Evolutionary conservation across 2,888 invertebrate genomes (phyloP).

Genomic region (Nebria salina): DNA sequence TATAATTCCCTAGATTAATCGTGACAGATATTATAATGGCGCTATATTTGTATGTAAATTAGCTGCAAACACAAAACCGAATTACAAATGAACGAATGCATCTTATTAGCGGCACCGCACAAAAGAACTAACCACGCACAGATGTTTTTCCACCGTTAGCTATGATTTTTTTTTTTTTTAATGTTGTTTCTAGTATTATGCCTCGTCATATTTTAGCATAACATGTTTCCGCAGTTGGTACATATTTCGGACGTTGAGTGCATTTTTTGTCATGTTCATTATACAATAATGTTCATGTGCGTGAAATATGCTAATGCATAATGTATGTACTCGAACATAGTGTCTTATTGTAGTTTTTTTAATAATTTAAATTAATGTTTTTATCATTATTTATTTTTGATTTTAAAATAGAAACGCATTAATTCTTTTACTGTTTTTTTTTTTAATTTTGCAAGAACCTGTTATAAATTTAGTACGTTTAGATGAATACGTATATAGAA

Average conservation of each 20-base stretch:
- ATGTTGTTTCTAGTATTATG: neutral
- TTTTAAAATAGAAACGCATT: no score
- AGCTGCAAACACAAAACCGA: neutral
- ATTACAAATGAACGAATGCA: neutral
- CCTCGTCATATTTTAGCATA: neutral
- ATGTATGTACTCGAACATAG: neutral
- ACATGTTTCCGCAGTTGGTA: neutral
- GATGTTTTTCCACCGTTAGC: neutral
- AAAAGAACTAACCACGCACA: neutral
- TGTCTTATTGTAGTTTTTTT: neutral
- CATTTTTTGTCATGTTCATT: neutral
- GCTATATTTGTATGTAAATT: neutral
- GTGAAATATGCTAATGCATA: neutral
- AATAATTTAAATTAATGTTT: no score
- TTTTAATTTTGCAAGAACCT: no score
- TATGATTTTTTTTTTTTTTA: neutral
- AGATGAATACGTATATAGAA: no score
- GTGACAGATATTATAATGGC: neutral
- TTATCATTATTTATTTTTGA: no score
- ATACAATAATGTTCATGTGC: neutral
- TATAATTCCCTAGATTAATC: conserved; percentile 1
- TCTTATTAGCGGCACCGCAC: neutral
- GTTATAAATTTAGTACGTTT: no score
- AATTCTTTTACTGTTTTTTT: no score
- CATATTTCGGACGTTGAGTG: neutral